These are phyloP conservation scores for Aselliscus stoliczkanus DNA, from an alignment of 2,797 vertebrate genomes.

Conservation along the genomic window DNA sequence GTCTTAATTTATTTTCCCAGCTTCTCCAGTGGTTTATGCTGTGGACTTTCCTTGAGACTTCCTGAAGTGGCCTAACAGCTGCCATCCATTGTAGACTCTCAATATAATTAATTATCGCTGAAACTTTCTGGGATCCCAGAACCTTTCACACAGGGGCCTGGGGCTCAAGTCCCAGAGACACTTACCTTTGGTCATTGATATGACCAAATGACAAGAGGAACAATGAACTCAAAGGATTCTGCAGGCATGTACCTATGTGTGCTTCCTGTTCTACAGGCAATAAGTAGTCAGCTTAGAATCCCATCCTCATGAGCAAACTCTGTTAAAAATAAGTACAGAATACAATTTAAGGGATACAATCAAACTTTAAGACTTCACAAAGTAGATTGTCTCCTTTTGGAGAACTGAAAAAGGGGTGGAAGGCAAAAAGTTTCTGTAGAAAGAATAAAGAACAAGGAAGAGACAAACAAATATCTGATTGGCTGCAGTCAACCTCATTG, in stretches of 20 bases:
- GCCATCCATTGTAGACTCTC: not conserved
- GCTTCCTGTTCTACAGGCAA: not conserved
- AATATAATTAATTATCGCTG: not conserved
- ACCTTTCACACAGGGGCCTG: no score
- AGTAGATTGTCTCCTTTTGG: not conserved
- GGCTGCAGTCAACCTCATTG: not conserved
- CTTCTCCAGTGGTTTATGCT: not conserved
- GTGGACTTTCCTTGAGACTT: not conserved
- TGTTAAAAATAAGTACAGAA: not conserved
- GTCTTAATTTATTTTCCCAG: not conserved
- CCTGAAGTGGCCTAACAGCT: not conserved
- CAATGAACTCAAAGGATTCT: not conserved
- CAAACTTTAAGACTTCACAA: not conserved
- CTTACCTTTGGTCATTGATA: not conserved
- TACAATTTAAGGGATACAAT: not conserved
- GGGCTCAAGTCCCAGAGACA: not conserved
- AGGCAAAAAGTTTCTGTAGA: not conserved
- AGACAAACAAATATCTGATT: not conserved
- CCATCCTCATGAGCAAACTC: not conserved
- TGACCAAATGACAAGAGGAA: not conserved
- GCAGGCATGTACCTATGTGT: not conserved
- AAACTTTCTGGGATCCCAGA: not conserved
- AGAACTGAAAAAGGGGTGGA: not conserved
- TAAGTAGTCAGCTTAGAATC: not conserved
- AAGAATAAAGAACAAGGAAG: not conserved